phyloP scores from a whole-genome alignment of 1,140 invertebrate species.

The Zaprionus nigranus region DNA sequence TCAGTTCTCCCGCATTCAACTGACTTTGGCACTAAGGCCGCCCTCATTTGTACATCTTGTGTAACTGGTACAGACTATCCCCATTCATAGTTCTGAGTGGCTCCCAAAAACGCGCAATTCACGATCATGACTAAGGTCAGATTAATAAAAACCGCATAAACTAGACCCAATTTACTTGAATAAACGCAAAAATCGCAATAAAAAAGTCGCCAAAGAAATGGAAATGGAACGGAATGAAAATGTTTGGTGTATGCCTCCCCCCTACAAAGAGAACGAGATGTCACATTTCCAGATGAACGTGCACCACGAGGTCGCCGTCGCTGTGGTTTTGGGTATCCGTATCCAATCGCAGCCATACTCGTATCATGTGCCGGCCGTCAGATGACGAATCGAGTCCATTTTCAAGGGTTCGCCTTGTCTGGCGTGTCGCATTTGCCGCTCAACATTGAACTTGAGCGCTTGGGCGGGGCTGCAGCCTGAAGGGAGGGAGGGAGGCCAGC shows the following conservation, averaged over 20 bases:
- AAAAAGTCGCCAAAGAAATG: conserved; percentile 55
- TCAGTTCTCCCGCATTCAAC: neutral
- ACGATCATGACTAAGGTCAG: conserved; percentile 80
- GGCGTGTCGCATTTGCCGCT: conserved; percentile 67
- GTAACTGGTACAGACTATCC: conserved; percentile 54
- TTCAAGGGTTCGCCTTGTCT: conserved; percentile 79
- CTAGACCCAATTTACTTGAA: conserved; percentile 73
- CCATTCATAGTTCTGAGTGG: conserved; percentile 56
- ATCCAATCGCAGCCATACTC: neutral
- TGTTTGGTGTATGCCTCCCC: neutral
- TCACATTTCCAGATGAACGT: conserved; percentile 22
- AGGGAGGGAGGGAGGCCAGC: neutral
- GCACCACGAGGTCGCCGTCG: conserved; percentile 15
- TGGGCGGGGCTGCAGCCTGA: conserved; percentile 3
- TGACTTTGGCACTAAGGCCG: neutral
- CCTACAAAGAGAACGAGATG: neutral
- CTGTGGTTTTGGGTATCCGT: conserved; percentile 52
- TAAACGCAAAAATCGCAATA: conserved; percentile 24
- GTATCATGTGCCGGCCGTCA: conserved; percentile 36
- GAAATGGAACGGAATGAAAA: conserved; percentile 30
- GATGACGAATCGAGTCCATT: conserved; percentile 68
- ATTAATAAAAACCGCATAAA: conserved; percentile 80
- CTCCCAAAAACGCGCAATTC: conserved; percentile 59
- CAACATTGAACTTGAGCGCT: conserved; percentile 75
- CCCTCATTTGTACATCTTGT: conserved; percentile 1